Evolutionary conservation across 1,140 invertebrate genomes (phyloP).

Genomic region (Drosophila nigrodunni): DNA sequence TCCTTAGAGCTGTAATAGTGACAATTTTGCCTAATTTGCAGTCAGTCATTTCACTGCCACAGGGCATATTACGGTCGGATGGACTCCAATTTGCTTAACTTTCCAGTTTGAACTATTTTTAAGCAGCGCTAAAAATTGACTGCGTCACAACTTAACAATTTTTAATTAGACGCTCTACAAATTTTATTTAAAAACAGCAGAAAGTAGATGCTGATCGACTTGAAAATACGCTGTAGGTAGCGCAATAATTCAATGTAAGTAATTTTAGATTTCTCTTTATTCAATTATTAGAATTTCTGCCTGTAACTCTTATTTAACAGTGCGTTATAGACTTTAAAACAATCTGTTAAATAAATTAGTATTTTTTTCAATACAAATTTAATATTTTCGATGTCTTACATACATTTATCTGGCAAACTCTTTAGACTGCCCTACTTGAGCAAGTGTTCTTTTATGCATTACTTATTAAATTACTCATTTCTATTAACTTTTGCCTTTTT

Average conservation of each 20-base stretch:
- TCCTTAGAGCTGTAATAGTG: too few relatives aligned
- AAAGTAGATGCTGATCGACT: not conserved
- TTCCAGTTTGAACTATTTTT: conserved; percentile 48
- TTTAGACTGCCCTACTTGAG: not conserved
- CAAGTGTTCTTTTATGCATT: not conserved
- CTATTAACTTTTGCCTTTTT: not conserved
- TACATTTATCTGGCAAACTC: not conserved
- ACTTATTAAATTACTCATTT: not conserved
- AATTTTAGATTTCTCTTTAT: not conserved
- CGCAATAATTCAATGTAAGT: too few relatives aligned
- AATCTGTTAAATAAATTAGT: too few relatives aligned
- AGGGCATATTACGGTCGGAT: too few relatives aligned
- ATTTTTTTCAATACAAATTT: too few relatives aligned
- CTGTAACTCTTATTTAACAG: too few relatives aligned
- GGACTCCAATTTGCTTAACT: too few relatives aligned
- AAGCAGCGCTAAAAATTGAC: conserved; percentile 39
- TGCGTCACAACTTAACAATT: conserved; percentile 5
- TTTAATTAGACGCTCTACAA: not conserved
- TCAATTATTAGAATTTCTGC: too few relatives aligned
- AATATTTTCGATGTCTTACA: too few relatives aligned
- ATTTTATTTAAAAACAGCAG: conserved; percentile 7
- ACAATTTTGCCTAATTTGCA: too few relatives aligned
- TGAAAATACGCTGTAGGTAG: not conserved
- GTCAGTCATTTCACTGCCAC: too few relatives aligned
- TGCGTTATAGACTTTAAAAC: too few relatives aligned